Conservation (phyloP, 2,797 vertebrate genomes). For the Sebastes paucispinis region DNA sequence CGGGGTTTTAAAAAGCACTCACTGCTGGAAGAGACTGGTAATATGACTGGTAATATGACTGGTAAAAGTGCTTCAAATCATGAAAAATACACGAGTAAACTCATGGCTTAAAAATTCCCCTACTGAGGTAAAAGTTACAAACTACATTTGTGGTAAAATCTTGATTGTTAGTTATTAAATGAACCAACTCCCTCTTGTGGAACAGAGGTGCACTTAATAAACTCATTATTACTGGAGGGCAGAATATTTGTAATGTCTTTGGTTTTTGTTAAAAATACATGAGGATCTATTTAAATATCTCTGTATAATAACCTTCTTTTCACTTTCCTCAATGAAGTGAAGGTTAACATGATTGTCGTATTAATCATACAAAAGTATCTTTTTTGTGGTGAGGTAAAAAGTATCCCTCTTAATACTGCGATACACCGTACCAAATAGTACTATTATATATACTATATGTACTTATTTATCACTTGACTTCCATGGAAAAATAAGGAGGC, state of each 20-base stretch:
- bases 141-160: slow-evolving; percentile 8
- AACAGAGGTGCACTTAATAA: slow-evolving; percentile 24
- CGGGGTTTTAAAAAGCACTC: slow-evolving; percentile 4
- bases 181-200: slow-evolving; percentile 61
- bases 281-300: slow-evolving; percentile 52
- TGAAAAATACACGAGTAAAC: slow-evolving; percentile 1
- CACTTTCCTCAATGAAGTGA: neutral
- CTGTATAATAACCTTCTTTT: neutral
- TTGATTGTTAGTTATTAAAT: slow-evolving; percentile 15
- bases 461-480: neutral
- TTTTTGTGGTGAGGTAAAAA: neutral
- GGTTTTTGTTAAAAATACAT: slow-evolving; percentile 45
- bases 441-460: neutral
- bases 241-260: slow-evolving; percentile 66
- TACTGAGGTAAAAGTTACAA: neutral
- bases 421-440: neutral
- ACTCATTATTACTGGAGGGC: neutral
- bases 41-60: neutral
- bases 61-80: slow-evolving; percentile 37
- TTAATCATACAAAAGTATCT: slow-evolving; percentile 6
- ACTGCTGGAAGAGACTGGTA: neutral
- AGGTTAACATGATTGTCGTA: neutral
- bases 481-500: neutral
- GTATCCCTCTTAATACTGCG: slow-evolving; percentile 24
- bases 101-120: slow-evolving; percentile 16